A percentile compares a stretch with the other conserved stretches of the same genome.
Conservation (phyloP, 2,113 vertebrate species). For the Tupaia tana region DNA sequence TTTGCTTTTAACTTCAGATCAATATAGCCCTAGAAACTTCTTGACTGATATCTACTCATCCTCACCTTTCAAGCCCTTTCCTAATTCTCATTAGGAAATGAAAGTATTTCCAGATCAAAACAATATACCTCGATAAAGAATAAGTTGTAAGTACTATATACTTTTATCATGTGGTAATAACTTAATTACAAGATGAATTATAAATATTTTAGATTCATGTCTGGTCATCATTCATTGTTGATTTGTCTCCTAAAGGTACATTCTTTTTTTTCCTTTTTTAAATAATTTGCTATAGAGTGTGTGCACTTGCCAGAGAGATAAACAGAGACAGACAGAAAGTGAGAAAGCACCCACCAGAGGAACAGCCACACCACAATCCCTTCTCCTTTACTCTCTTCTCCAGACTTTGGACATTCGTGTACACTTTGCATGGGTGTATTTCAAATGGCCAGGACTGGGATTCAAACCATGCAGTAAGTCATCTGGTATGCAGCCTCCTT, state of each 20-base stretch:
- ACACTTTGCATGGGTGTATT: too few species aligned
- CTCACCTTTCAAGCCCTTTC: neutral
- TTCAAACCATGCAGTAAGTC: too few species aligned
- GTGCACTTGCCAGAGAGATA: too few species aligned
- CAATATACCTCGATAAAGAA: neutral
- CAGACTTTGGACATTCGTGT: too few species aligned
- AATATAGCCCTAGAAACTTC: neutral
- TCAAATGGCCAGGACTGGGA: too few species aligned
- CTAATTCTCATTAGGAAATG: neutral
- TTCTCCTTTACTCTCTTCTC: too few species aligned
- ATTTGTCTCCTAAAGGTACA: neutral
- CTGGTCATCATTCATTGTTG: neutral
- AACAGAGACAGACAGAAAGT: too few species aligned
- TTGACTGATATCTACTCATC: neutral
- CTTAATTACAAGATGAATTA: neutral
- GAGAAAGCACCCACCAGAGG: too few species aligned
- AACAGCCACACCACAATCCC: too few species aligned
- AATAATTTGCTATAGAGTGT: too few species aligned
- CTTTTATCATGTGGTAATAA: neutral
- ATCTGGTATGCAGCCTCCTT: too few species aligned
- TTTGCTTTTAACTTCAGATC: neutral
- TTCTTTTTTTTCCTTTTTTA: neutral
- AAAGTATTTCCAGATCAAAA: conserved; percentile 24
- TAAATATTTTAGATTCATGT: neutral
- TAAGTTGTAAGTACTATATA: neutral